Evolutionary conservation across 1,140 invertebrate species (phyloP).

Genomic region (Lasioglossum baleicum): DNA sequence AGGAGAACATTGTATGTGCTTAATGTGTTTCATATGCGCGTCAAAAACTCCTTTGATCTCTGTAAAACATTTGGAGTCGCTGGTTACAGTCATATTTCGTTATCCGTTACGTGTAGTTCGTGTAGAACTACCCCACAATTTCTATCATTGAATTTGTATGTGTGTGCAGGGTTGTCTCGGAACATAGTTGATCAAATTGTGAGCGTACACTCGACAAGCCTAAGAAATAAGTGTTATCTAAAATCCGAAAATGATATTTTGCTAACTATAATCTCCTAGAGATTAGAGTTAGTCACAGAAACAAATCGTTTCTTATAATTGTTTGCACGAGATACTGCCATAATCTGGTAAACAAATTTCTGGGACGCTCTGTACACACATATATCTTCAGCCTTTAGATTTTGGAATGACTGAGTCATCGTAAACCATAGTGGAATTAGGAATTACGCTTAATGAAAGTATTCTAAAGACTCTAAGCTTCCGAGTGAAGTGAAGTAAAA

Average conservation of each 20-base stretch:
- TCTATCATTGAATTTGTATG: background rate
- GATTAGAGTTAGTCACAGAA: background rate
- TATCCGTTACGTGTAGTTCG: conserved; percentile 12
- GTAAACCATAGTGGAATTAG: background rate
- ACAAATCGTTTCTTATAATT: background rate
- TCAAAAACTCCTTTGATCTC: conserved; percentile 7
- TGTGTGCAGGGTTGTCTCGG: background rate
- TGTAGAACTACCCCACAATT: background rate
- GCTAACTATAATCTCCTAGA: no score
- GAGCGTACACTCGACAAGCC: background rate
- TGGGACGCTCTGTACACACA: background rate
- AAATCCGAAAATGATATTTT: no score
- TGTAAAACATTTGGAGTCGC: conserved; percentile 27
- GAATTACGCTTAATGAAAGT: conserved; percentile 1
- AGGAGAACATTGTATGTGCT: conserved; percentile 50
- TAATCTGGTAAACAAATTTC: background rate
- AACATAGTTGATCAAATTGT: background rate
- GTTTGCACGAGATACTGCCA: background rate
- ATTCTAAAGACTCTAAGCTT: background rate
- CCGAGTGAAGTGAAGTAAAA: background rate
- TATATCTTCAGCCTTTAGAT: background rate
- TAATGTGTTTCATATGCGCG: conserved; percentile 58
- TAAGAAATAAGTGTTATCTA: background rate
- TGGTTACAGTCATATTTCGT: conserved; percentile 30
- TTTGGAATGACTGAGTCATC: background rate